These are phyloP conservation scores for Agrochola lychnidis DNA, from an alignment of 2,888 invertebrate genomes.

Conservation along the genomic window DNA sequence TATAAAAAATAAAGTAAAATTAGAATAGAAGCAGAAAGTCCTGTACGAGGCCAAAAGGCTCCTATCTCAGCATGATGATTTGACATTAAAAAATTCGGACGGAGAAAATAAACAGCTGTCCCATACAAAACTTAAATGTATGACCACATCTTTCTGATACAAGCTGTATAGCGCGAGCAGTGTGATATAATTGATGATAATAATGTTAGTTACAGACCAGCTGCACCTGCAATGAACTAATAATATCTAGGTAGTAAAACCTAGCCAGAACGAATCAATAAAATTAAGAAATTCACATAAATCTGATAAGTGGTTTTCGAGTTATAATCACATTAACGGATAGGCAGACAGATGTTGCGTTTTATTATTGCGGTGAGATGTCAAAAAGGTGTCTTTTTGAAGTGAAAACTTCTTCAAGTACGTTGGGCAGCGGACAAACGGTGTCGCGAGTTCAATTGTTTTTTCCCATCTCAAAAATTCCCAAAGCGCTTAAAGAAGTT, in stretches of 20 bases:
- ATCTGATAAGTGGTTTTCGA: constrained; percentile 2
- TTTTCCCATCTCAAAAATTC: too few species aligned
- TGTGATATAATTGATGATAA: background rate
- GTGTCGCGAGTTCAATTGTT: too few species aligned
- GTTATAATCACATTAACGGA: background rate
- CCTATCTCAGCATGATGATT: too few species aligned
- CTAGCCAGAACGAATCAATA: background rate
- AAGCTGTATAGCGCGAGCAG: too few species aligned
- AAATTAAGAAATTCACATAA: constrained; percentile 4
- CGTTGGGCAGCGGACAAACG: too few species aligned
- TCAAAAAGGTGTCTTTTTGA: background rate
- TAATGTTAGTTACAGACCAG: background rate
- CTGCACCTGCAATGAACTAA: background rate
- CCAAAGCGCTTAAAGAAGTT: too few species aligned
- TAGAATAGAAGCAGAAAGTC: too few species aligned
- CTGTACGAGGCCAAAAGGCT: too few species aligned
- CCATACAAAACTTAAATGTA: background rate
- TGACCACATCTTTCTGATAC: too few species aligned
- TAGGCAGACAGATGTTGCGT: background rate
- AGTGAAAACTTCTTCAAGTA: too few species aligned
- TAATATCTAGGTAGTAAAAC: background rate
- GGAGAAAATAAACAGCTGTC: background rate
- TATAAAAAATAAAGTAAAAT: too few species aligned
- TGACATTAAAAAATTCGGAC: too few species aligned
- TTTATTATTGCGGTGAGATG: constrained; percentile 8